These are phyloP conservation scores for Petrocephalus zakoni DNA, from an alignment of 2,113 vertebrate genomes.

Conservation along the genomic window DNA sequence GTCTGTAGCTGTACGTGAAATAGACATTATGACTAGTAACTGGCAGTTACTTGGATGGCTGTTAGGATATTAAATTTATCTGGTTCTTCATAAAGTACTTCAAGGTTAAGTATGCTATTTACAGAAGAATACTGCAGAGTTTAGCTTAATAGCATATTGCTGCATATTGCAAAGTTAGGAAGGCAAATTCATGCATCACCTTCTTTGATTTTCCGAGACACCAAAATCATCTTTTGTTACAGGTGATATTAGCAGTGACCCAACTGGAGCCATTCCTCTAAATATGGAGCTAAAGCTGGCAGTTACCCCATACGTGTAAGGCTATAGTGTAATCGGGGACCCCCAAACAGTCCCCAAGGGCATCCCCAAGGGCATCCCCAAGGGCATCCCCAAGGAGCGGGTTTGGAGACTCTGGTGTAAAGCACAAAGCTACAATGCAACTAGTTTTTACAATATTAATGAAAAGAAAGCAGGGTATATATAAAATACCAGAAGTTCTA, in stretches of 20 bases:
- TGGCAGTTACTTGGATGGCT: background rate
- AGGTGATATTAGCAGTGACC: background rate
- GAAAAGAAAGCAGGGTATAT: background rate
- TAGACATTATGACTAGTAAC: background rate
- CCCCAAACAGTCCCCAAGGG: no score
- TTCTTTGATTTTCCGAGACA: background rate
- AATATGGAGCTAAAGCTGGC: background rate
- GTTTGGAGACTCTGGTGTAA: background rate
- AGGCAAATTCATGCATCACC: background rate
- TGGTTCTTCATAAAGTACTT: background rate
- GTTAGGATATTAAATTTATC: background rate
- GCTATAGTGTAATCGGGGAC: background rate
- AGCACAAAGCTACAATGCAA: background rate
- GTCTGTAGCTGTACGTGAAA: background rate
- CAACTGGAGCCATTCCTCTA: background rate
- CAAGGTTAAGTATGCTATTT: slow-evolving; percentile 4
- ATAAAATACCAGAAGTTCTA: background rate
- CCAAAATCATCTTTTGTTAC: background rate
- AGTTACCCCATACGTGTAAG: background rate
- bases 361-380: no score
- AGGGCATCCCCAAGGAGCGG: background rate
- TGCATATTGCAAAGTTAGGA: background rate
- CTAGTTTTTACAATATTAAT: background rate
- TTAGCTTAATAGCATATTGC: background rate
- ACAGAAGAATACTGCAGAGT: background rate